Conservation (phyloP, 1,140 invertebrate genomes). For the Trichonephila inaurata region DNA sequence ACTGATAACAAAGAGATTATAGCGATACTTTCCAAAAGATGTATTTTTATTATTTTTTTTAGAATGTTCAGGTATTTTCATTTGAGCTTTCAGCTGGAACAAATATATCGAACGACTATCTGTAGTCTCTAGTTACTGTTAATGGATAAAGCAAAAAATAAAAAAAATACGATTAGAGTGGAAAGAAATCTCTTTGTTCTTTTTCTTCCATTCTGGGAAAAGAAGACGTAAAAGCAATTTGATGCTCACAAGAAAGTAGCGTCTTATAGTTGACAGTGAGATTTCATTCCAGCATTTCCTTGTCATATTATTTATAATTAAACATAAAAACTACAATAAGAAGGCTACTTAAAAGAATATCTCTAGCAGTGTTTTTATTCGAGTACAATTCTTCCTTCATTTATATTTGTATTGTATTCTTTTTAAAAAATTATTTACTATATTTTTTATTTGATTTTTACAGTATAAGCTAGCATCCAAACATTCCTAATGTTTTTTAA, state of each 20-base stretch:
- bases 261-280: background rate
- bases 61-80: background rate
- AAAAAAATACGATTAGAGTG: background rate
- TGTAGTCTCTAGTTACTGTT: slow-evolving; percentile 41
- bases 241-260: background rate
- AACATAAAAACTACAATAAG: too few species aligned
- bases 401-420: too few species aligned
- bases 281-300: background rate
- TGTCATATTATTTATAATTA: too few species aligned
- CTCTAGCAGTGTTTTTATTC: too few species aligned
- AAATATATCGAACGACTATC: slow-evolving; percentile 5
- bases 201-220: background rate
- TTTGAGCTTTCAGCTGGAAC: background rate
- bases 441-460: too few species aligned
- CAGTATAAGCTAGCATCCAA: too few species aligned
- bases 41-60: background rate
- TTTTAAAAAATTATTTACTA: too few species aligned
- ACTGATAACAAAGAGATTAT: background rate
- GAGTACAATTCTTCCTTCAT: too few species aligned
- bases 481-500: too few species aligned
- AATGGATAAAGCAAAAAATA: slow-evolving; percentile 22
- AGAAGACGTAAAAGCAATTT: slow-evolving; percentile 13
- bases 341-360: too few species aligned
- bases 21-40: background rate
- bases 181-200: slow-evolving; percentile 1